Percentiles rank a stretch among this genome's conserved stretches.
Conservation (phyloP, 2,113 vertebrate genomes). For the Pterocles gutturalis region DNA sequence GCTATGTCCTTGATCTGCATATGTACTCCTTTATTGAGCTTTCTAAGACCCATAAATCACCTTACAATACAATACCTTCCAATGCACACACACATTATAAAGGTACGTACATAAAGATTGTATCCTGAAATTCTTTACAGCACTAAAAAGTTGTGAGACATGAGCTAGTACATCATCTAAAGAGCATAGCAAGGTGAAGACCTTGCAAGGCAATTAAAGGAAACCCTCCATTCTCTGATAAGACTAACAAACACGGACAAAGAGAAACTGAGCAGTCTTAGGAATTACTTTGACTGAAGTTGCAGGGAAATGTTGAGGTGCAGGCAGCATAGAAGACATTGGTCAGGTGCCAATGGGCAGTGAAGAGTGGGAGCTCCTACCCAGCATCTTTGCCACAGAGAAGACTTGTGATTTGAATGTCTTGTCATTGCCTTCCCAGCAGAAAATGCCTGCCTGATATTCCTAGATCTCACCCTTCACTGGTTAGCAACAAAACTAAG, state of each 20-base stretch:
- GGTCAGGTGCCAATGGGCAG: rapidly evolving
- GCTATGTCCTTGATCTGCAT: constrained; percentile 42
- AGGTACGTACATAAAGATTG: constrained; percentile 52
- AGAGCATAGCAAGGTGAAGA: constrained; percentile 35
- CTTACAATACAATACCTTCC: constrained; percentile 47
- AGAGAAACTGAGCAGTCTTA: not conserved
- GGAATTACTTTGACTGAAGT: not conserved
- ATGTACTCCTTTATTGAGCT: constrained; percentile 36
- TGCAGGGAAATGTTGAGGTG: not conserved
- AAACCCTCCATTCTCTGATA: constrained; percentile 1
- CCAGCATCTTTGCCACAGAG: not conserved
- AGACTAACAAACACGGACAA: not conserved
- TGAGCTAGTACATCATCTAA: constrained; percentile 5
- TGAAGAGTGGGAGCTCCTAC: not conserved
- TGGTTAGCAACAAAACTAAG: not conserved
- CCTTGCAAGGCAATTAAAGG: constrained; percentile 49
- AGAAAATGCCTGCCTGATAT: not conserved
- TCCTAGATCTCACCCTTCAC: not conserved
- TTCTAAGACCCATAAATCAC: constrained; percentile 59
- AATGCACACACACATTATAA: constrained; percentile 39
- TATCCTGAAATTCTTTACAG: constrained; percentile 53
- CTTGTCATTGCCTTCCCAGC: not conserved
- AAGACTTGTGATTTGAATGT: not conserved
- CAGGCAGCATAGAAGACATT: too few relatives aligned
- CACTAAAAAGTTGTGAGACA: constrained; percentile 29